phyloP scores from a whole-genome alignment of 2,888 invertebrate species.

The Heliconius hortense region DNA sequence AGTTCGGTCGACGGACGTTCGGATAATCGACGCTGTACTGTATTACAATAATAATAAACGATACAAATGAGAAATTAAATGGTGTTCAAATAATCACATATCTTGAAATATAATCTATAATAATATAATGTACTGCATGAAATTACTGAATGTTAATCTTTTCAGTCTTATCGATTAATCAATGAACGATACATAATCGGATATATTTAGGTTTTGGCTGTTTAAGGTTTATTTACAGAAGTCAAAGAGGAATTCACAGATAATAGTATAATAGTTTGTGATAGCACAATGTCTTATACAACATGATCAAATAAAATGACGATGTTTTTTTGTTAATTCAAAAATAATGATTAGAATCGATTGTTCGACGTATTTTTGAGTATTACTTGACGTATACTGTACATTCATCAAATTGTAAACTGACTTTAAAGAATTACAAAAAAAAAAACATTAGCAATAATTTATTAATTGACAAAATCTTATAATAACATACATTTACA shows the following conservation, averaged over 20 bases:
- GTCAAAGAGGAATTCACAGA: background rate
- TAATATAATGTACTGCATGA: background rate
- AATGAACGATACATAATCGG: background rate
- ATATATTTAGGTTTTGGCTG: background rate
- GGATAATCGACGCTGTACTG: background rate
- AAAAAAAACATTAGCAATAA: background rate
- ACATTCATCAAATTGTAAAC: background rate
- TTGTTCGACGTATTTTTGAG: background rate
- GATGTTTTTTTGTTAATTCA: background rate
- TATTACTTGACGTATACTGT: background rate
- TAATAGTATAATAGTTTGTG: too few species aligned
- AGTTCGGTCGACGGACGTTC: too few species aligned
- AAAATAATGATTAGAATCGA: background rate
- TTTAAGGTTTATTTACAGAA: background rate
- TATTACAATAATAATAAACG: background rate
- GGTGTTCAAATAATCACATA: background rate
- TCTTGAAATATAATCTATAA: background rate
- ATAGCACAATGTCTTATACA: background rate
- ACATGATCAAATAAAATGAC: background rate
- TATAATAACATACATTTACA: background rate
- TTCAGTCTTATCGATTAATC: slow-evolving; percentile 3
- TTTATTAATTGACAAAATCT: slow-evolving; percentile 23
- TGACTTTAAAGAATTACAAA: slow-evolving; percentile 8
- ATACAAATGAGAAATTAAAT: background rate
- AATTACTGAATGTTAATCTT: slow-evolving; percentile 2